A percentile compares a stretch with the other conserved stretches of the same genome.
Evolutionary conservation across 2,888 invertebrate species (phyloP).

Genomic region (Ichneumoninae sp.): DNA sequence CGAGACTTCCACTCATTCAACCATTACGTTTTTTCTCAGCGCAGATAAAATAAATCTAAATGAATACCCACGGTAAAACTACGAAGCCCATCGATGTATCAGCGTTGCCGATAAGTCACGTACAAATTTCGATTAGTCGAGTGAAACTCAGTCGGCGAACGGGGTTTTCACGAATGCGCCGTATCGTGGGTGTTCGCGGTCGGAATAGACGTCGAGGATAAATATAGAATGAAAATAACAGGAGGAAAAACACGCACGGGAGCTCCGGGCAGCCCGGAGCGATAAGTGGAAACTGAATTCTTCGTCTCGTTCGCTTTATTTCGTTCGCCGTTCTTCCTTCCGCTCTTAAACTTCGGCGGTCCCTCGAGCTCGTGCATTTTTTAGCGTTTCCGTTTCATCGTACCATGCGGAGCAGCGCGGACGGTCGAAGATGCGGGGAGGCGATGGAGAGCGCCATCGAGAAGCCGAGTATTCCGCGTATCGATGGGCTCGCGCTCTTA

Average conservation of each 20-base stretch:
- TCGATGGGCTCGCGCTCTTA: slow-evolving; percentile 47
- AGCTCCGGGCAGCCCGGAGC: slow-evolving; percentile 9
- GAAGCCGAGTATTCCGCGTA: slow-evolving; percentile 28
- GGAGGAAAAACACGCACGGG: slow-evolving; percentile 33
- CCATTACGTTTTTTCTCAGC: too few species aligned
- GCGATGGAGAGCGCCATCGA: neutral
- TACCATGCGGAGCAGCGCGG: slow-evolving; percentile 8
- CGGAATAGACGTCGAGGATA: slow-evolving; percentile 40
- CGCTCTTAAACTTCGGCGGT: neutral
- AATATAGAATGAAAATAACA: slow-evolving; percentile 54
- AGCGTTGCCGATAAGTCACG: neutral
- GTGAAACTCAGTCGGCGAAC: neutral
- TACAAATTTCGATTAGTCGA: neutral
- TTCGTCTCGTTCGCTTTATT: slow-evolving; percentile 2
- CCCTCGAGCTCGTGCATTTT: slow-evolving; percentile 18
- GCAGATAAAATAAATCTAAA: neutral
- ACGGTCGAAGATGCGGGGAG: slow-evolving; percentile 1
- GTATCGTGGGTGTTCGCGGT: slow-evolving; percentile 8
- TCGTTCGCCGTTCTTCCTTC: neutral
- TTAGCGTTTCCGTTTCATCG: slow-evolving; percentile 7
- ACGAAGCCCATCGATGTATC: neutral
- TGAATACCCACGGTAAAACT: neutral
- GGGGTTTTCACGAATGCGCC: slow-evolving; percentile 5
- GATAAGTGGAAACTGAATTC: slow-evolving; percentile 49
- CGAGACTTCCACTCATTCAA: too few species aligned